Conservation (phyloP, 2,888 invertebrate genomes). For the Ochropacha duplaris region DNA sequence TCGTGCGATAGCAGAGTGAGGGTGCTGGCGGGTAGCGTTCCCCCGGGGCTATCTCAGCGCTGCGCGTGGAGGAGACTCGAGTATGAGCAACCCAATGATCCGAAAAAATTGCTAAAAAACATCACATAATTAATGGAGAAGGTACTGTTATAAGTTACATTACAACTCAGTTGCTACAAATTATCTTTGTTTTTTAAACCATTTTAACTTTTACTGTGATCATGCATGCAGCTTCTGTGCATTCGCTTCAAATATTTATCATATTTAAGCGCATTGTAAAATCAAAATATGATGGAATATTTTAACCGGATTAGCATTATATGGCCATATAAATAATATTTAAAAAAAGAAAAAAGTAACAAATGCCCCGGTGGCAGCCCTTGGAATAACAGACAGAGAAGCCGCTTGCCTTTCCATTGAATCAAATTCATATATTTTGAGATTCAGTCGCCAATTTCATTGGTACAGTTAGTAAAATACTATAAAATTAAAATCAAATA, state of each 20-base stretch:
- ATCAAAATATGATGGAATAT: constrained; percentile 65
- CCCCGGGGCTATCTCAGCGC: no score
- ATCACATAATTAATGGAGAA: no score
- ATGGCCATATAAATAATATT: constrained; percentile 64
- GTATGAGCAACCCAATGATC: no score
- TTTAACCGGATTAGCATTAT: constrained; percentile 57
- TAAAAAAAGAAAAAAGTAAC: constrained; percentile 60
- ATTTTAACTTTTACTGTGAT: constrained; percentile 8
- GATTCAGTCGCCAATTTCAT: constrained; percentile 83
- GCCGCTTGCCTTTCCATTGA: constrained; percentile 83
- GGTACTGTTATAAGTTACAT: no score
- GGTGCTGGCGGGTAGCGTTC: no score
- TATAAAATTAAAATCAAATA: background rate
- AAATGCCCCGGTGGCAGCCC: constrained; percentile 80
- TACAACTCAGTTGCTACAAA: no score
- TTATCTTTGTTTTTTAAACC: background rate
- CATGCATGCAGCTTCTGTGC: constrained; percentile 11
- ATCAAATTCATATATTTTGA: constrained; percentile 84
- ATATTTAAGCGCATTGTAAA: constrained; percentile 25
- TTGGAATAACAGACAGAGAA: constrained; percentile 76
- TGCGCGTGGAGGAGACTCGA: no score
- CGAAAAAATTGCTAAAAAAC: no score
- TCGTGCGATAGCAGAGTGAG: no score
- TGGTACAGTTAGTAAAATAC: constrained; percentile 64
- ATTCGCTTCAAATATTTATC: constrained; percentile 22